Evolutionary conservation across 2,888 invertebrate species (phyloP).

Genomic region (Meliscaeva auricollis): DNA sequence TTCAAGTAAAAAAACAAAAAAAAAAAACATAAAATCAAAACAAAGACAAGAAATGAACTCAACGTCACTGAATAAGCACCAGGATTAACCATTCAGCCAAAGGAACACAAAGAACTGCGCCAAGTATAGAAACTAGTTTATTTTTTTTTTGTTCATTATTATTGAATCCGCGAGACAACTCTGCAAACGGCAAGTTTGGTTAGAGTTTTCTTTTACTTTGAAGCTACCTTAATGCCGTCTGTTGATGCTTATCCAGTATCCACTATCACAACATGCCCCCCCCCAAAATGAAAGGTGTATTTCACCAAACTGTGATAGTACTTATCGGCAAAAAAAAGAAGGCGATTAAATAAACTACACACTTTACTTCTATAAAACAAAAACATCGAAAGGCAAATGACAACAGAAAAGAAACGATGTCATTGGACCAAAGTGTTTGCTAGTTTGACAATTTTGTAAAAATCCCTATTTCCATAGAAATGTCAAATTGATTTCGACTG

Average conservation of each 20-base stretch:
- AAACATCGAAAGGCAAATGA: no score
- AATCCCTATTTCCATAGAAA: no score
- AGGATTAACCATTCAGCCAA: slow-evolving; percentile 31
- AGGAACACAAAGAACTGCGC: slow-evolving; percentile 31
- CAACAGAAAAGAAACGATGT: no score
- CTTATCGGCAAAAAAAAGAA: no score
- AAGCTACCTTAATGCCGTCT: slow-evolving; percentile 48
- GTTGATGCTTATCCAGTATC: slow-evolving; percentile 40
- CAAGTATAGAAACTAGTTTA: slow-evolving; percentile 63
- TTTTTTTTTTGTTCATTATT: no score
- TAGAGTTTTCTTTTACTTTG: slow-evolving; percentile 32
- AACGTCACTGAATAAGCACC: slow-evolving; percentile 20
- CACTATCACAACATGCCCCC: slow-evolving; percentile 24
- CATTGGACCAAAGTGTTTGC: no score
- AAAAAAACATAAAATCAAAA: slow-evolving; percentile 8
- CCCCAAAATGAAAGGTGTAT: not conserved
- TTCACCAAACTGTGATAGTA: not conserved
- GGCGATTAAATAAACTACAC: no score
- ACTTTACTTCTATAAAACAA: no score
- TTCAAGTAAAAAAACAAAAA: slow-evolving; percentile 14
- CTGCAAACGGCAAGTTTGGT: slow-evolving; percentile 7
- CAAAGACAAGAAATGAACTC: slow-evolving; percentile 21
- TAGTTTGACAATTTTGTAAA: no score
- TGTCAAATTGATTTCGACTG: no score
- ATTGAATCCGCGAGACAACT: slow-evolving; percentile 26